These are phyloP conservation scores for Meiosimyza platycephala DNA, from an alignment of 2,888 invertebrate genomes.

Conservation along the genomic window DNA sequence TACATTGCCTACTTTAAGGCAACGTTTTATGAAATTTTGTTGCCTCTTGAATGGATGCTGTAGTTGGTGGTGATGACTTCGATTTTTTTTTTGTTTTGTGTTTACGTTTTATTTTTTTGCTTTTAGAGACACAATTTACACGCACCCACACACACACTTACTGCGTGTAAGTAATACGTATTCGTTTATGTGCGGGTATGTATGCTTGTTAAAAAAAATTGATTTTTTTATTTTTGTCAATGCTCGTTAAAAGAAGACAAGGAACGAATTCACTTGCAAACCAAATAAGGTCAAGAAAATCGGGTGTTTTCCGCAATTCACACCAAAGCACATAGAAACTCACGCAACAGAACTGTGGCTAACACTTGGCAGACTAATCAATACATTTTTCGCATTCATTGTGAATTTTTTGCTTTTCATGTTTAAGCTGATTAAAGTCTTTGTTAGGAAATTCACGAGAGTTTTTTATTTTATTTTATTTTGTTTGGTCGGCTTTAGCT, in stretches of 20 bases:
- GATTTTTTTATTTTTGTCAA: conserved; percentile 45
- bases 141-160: not conserved
- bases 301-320: not conserved
- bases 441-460: conserved; percentile 41
- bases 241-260: not conserved
- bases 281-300: conserved; percentile 10
- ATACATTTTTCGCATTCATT: conserved; percentile 48
- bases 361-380: conserved; percentile 47
- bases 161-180: conserved; percentile 6
- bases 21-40: too few relatives aligned
- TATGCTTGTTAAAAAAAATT: conserved; percentile 46
- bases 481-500: not conserved
- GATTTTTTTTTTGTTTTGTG: not conserved
- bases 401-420: conserved; percentile 44
- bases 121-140: not conserved
- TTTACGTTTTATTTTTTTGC: too few relatives aligned
- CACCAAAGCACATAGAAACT: not conserved
- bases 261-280: not conserved
- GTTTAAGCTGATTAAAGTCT: conserved; percentile 61
- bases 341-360: conserved; percentile 46
- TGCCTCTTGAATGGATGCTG: not conserved
- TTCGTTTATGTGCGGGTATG: conserved; percentile 3
- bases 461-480: not conserved
- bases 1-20: conserved; percentile 26
- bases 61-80: not conserved